These are phyloP conservation scores for Stichodactyla helianthus DNA, from an alignment of 64 coral and sea anemone species.

Conservation along the genomic window DNA sequence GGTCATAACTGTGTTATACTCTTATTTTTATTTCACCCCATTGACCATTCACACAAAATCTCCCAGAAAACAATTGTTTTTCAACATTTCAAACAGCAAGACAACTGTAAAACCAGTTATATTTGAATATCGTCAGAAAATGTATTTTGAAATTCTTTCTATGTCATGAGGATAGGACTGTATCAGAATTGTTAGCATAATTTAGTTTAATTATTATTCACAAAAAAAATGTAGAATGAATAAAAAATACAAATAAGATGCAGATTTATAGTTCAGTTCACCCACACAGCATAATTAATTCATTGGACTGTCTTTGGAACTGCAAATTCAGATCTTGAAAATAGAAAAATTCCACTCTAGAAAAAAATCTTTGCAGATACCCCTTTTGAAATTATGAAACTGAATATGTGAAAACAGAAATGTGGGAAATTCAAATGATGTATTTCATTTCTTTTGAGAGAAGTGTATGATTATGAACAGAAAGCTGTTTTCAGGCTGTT, in stretches of 20 bases:
- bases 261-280: constrained; percentile 12
- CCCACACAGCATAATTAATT: constrained; percentile 24
- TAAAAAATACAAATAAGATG: not conserved
- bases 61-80: too few relatives aligned
- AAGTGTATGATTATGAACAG: not conserved
- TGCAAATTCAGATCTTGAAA: constrained; percentile 4
- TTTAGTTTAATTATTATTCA: too few relatives aligned
- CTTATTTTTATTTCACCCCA: too few relatives aligned
- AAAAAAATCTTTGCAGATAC: not conserved
- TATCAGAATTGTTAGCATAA: too few relatives aligned
- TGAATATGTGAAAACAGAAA: not conserved
- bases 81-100: too few relatives aligned
- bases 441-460: not conserved
- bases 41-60: too few relatives aligned
- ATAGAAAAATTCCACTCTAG: not conserved
- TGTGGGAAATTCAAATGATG: not conserved
- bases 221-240: too few relatives aligned
- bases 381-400: not conserved
- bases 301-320: constrained; percentile 13
- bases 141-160: too few relatives aligned
- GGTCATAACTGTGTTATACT: too few relatives aligned
- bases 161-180: too few relatives aligned
- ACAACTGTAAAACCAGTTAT: too few relatives aligned
- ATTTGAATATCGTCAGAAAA: too few relatives aligned
- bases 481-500: constrained; percentile 1